Conservation (phyloP, 2,113 vertebrate species). For the Passerina amoena region DNA sequence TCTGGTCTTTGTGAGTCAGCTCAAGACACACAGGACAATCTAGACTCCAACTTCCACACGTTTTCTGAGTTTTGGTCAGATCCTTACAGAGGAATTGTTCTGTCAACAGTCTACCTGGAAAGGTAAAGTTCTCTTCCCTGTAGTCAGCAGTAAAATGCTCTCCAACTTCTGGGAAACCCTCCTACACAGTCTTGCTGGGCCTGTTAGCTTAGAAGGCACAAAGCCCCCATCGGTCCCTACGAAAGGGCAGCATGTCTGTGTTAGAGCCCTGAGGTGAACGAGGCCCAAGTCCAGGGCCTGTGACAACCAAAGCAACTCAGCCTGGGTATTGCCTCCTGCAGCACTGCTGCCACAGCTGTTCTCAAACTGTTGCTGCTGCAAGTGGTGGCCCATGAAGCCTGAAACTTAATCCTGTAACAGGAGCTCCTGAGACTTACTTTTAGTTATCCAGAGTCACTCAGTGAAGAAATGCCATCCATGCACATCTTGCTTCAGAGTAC, state of each 20-base stretch:
- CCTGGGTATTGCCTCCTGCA: neutral
- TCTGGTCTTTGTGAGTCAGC: neutral
- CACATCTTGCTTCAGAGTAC: neutral
- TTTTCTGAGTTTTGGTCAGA: neutral
- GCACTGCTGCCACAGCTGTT: constrained; percentile 1
- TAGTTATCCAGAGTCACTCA: neutral
- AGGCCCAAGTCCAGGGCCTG: neutral
- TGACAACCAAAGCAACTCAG: neutral
- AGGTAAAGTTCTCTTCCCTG: neutral
- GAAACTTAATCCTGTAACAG: constrained; percentile 55
- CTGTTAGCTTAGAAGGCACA: neutral
- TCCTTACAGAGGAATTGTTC: neutral
- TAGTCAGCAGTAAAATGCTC: neutral
- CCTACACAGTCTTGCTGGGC: accelerated
- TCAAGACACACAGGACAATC: neutral
- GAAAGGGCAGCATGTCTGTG: accelerated
- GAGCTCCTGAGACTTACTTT: constrained; percentile 1
- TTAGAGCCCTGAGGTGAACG: neutral
- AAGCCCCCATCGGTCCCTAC: neutral
- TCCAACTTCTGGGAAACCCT: accelerated
- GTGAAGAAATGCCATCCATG: neutral
- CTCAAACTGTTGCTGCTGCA: neutral
- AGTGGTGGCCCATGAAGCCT: neutral
- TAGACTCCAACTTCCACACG: accelerated
- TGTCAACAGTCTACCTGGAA: neutral